phyloP scores from a whole-genome alignment of 2,888 invertebrate species.

The Halictus ligatus region DNA sequence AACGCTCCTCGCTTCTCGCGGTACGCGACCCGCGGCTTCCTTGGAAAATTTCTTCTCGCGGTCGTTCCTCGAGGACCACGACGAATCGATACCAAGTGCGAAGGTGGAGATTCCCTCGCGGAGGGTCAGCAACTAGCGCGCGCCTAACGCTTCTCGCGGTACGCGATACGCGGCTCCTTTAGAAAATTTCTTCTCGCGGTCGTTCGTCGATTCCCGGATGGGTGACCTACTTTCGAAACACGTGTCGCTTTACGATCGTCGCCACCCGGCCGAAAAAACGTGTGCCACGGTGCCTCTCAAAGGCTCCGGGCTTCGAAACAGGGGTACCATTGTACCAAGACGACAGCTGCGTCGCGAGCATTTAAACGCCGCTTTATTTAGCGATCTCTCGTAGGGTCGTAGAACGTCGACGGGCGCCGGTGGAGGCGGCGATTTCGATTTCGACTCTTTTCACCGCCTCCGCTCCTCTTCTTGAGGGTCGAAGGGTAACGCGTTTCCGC shows the following conservation, averaged over 20 bases:
- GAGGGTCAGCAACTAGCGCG: not conserved
- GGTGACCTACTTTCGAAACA: conserved; percentile 73
- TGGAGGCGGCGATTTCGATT: not conserved
- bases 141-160: not conserved
- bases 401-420: not conserved
- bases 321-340: conserved; percentile 65
- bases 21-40: not conserved
- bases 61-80: conserved; percentile 4
- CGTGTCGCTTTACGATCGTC: conserved; percentile 72
- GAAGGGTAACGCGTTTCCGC: not conserved
- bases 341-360: conserved; percentile 65
- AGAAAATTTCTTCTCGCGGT: conserved; percentile 18
- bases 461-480: not conserved
- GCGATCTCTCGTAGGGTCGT: conserved; percentile 17
- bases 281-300: conserved; percentile 57
- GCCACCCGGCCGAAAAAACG: conserved; percentile 58
- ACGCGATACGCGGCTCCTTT: not conserved
- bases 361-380: conserved; percentile 61
- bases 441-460: not conserved
- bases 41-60: conserved; percentile 18
- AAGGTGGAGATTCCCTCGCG: not conserved
- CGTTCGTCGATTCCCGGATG: conserved; percentile 17
- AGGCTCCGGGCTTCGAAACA: conserved; percentile 57
- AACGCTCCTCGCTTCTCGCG: not conserved
- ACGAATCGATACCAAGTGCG: too few species aligned